These are phyloP conservation scores for Peromyscus polionotus DNA, from an alignment of 2,113 vertebrate species.

Conservation along the genomic window DNA sequence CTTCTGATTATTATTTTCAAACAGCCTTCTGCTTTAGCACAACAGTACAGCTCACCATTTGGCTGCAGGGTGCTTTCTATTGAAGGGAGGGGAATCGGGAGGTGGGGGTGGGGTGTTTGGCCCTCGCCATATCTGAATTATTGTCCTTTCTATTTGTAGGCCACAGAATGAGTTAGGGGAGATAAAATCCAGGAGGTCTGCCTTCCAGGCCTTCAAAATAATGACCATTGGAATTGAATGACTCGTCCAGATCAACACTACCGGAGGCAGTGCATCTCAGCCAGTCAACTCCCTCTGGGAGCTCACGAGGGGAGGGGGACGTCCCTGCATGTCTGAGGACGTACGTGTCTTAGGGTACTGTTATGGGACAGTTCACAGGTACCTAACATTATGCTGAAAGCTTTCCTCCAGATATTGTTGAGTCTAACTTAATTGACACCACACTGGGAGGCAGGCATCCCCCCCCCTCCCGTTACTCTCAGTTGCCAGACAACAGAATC, in stretches of 20 bases:
- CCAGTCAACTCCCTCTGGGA: background rate
- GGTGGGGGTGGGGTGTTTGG: background rate
- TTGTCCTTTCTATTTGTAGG: slow-evolving; percentile 32
- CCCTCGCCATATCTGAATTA: slow-evolving; percentile 3
- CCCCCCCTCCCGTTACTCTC: background rate
- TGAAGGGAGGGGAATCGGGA: too few species aligned
- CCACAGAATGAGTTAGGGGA: slow-evolving; percentile 44
- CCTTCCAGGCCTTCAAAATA: slow-evolving; percentile 27
- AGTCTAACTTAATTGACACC: background rate
- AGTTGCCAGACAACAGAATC: slow-evolving; percentile 39
- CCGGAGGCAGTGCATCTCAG: background rate
- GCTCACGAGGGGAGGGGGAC: fast-evolving
- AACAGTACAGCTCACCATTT: slow-evolving; percentile 25
- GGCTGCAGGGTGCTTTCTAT: background rate
- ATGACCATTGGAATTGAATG: background rate
- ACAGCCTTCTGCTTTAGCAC: slow-evolving; percentile 68
- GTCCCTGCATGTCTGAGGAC: background rate
- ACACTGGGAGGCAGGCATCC: background rate
- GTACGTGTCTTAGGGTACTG: background rate
- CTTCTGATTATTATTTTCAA: slow-evolving; percentile 83
- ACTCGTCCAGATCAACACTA: background rate
- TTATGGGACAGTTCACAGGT: slow-evolving; percentile 3
- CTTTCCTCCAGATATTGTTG: background rate
- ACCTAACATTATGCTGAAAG: background rate
- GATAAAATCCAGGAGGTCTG: slow-evolving; percentile 49